Evolutionary conservation across 30 jellyfish, hydroid and myxozoan species (phyloP).

Genomic region (Clytia hemisphaerica): DNA sequence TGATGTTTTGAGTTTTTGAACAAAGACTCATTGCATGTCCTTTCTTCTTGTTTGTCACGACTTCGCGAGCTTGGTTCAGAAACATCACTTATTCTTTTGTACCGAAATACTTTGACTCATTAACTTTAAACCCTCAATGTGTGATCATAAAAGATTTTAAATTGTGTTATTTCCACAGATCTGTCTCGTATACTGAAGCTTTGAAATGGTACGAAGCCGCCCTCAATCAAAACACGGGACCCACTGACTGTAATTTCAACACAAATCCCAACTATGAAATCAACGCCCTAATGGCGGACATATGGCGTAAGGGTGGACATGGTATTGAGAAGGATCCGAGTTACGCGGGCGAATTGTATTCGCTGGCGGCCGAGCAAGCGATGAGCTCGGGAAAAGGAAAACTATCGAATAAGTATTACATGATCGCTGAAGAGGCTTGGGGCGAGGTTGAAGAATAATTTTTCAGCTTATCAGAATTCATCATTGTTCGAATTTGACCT

Average conservation of each 20-base stretch:
- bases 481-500: no score
- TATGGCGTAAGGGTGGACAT: constrained; percentile 85
- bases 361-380: constrained; percentile 94
- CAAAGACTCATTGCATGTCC: no score
- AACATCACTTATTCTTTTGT: no score
- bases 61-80: no score
- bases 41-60: no score
- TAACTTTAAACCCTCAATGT: not conserved
- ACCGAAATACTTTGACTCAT: no score
- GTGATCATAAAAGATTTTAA: not conserved
- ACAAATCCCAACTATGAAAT: constrained; percentile 52
- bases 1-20: no score
- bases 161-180: constrained; percentile 23
- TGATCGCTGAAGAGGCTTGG: constrained; percentile 97
- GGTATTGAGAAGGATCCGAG: constrained; percentile 79
- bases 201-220: constrained; percentile 80
- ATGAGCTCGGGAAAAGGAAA: constrained; percentile 86
- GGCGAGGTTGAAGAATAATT: constrained; percentile 70
- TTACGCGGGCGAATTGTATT: constrained; percentile 82
- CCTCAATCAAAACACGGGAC: constrained; percentile 25
- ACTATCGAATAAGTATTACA: constrained; percentile 73
- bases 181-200: constrained; percentile 81
- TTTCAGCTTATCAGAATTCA: no score
- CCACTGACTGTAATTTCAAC: constrained; percentile 35
- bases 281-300: constrained; percentile 94